Conservation (phyloP, 2,888 invertebrate species). For the Crocallis elinguaria region DNA sequence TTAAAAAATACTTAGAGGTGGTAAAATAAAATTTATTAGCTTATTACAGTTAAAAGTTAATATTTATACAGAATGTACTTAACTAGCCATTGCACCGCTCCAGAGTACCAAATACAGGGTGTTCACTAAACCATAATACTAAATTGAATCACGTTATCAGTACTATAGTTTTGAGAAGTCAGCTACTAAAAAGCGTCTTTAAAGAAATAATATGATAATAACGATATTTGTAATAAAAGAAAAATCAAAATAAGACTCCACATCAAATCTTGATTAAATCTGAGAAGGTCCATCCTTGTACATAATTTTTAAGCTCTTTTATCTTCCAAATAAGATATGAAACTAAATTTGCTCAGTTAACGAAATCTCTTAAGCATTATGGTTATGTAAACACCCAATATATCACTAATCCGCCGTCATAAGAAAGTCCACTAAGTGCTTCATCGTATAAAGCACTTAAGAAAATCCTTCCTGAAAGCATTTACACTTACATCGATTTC, state of each 20-base stretch:
- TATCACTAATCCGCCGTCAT: constrained; percentile 20
- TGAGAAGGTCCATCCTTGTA: no score
- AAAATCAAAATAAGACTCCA: no score
- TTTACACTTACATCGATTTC: constrained; percentile 27
- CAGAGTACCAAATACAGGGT: constrained; percentile 59
- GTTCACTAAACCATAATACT: constrained; percentile 37
- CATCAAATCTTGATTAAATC: no score
- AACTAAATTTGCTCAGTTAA: constrained; percentile 20
- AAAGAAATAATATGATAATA: no score
- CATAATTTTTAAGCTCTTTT: neutral
- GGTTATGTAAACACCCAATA: constrained; percentile 4
- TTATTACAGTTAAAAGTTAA: constrained; percentile 59
- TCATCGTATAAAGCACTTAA: constrained; percentile 2
- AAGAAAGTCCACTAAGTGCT: constrained; percentile 3
- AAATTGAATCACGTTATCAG: constrained; percentile 14
- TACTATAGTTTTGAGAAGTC: neutral
- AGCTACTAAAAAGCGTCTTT: no score
- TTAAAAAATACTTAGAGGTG: constrained; percentile 1
- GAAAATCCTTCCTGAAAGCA: constrained; percentile 3
- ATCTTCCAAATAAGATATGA: constrained; percentile 19
- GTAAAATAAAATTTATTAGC: constrained; percentile 41
- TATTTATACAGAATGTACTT: constrained; percentile 62
- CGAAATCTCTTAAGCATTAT: neutral
- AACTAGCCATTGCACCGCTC: constrained; percentile 79
- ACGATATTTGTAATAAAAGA: no score